These are phyloP conservation scores for Cyaniris semiargus DNA, from an alignment of 2,888 invertebrate genomes.

Conservation along the genomic window DNA sequence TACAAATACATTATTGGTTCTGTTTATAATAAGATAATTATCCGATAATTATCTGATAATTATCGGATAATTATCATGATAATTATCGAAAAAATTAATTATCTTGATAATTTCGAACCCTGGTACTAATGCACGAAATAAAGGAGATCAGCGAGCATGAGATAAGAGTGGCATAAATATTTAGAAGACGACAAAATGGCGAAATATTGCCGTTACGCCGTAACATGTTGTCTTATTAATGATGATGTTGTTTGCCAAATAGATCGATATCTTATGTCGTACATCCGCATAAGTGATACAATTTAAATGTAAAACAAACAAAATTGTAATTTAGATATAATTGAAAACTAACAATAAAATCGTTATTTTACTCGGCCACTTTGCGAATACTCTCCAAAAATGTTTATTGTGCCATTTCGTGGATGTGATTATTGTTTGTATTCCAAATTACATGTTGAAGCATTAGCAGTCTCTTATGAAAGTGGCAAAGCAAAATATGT, in stretches of 20 bases:
- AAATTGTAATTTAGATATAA: too few relatives aligned
- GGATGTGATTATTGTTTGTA: neutral
- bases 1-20: too few relatives aligned
- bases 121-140: neutral
- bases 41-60: too few relatives aligned
- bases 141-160: neutral
- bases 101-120: too few relatives aligned
- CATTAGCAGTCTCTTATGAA: neutral
- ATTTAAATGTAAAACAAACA: neutral
- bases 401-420: neutral
- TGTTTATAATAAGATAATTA: too few relatives aligned
- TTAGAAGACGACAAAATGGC: neutral
- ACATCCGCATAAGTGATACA: neutral
- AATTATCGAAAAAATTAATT: too few relatives aligned
- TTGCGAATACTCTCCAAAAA: neutral
- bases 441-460: neutral
- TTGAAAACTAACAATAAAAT: constrained; percentile 4
- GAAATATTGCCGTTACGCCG: neutral
- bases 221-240: neutral
- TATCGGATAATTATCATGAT: too few relatives aligned
- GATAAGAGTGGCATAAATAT: neutral
- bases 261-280: constrained; percentile 19
- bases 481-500: neutral
- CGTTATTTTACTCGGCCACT: neutral
- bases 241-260: constrained; percentile 14